Percentiles rank a stretch among this genome's conserved stretches.
Conservation (phyloP, 2,113 vertebrate species). For the Terrapene triunguis region DNA sequence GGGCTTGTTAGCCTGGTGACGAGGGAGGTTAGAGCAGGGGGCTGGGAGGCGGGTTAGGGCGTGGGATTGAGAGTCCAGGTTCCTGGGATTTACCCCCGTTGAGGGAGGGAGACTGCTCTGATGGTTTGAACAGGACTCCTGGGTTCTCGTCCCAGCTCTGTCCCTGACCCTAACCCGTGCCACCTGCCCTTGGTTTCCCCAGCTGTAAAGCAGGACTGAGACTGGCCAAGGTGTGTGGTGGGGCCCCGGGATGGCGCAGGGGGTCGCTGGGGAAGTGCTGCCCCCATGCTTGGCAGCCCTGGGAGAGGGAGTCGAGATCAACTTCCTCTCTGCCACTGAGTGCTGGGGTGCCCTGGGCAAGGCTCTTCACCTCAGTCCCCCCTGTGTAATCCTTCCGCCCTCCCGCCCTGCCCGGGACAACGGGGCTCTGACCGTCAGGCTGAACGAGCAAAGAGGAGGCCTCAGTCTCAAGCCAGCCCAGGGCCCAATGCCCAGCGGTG, state of each 20-base stretch:
- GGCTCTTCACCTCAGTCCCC: not conserved
- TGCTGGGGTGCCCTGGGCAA: not conserved
- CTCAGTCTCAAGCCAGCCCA: not conserved
- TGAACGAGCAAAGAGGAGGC: not conserved
- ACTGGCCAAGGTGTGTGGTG: too few relatives aligned
- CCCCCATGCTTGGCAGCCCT: too few relatives aligned
- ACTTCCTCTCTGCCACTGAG: not conserved
- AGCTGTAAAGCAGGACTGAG: too few relatives aligned
- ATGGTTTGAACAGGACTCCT: not conserved
- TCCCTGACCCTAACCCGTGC: not conserved
- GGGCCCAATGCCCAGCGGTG: not conserved
- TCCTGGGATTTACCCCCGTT: too few relatives aligned
- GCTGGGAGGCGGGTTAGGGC: too few relatives aligned
- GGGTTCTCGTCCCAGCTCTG: not conserved
- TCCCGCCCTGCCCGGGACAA: not conserved
- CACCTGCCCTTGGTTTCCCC: not conserved
- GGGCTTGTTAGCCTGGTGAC: not conserved
- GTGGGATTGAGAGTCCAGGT: not conserved
- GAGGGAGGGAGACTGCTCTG: too few relatives aligned
- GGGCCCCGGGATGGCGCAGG: too few relatives aligned
- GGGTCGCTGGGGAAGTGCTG: too few relatives aligned
- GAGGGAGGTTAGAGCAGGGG: not conserved
- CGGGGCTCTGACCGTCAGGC: not conserved
- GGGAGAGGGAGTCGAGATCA: not conserved
- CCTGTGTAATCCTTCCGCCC: not conserved